Percentiles rank a stretch among this genome's conserved stretches.
Conservation (phyloP, 2,888 invertebrate genomes). For the Brachyptera risi region DNA sequence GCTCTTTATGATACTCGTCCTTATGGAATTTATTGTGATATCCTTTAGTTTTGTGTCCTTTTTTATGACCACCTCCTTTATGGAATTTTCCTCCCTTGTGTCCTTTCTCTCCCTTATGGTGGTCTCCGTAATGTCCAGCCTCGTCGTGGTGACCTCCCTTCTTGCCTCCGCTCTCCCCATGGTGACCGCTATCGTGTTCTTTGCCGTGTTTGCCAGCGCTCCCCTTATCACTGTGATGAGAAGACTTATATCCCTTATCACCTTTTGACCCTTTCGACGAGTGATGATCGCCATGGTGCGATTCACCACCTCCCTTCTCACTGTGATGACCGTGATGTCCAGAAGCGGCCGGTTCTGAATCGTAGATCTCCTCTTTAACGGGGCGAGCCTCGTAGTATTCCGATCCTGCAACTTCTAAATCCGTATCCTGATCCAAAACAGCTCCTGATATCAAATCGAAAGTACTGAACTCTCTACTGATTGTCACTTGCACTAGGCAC, state of each 20-base stretch:
- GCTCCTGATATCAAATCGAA: conserved; percentile 9
- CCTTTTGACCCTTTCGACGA: conserved; percentile 64
- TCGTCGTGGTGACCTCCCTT: conserved; percentile 61
- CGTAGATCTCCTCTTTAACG: conserved; percentile 28
- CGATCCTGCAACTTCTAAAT: conserved; percentile 15
- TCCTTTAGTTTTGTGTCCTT: conserved; percentile 82
- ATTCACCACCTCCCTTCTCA: conserved; percentile 57
- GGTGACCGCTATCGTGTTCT: conserved; percentile 59
- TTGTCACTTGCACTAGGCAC: background rate
- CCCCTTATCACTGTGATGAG: conserved; percentile 73
- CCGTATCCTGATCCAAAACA: background rate
- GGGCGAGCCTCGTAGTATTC: conserved; percentile 11
- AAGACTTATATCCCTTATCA: conserved; percentile 71
- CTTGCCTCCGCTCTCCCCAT: conserved; percentile 58
- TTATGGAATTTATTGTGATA: conserved; percentile 81
- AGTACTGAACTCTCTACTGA: background rate
- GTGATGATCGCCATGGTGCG: conserved; percentile 38
- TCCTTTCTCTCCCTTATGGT: conserved; percentile 62
- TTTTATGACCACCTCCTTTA: conserved; percentile 71
- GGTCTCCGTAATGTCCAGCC: conserved; percentile 60
- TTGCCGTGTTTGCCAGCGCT: conserved; percentile 75
- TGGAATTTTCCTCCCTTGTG: conserved; percentile 62
- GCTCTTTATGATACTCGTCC: conserved; percentile 82
- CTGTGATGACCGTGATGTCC: conserved; percentile 64
- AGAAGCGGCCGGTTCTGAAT: conserved; percentile 39